phyloP scores from a whole-genome alignment of 2,888 invertebrate genomes.

The Thyatira batis region DNA sequence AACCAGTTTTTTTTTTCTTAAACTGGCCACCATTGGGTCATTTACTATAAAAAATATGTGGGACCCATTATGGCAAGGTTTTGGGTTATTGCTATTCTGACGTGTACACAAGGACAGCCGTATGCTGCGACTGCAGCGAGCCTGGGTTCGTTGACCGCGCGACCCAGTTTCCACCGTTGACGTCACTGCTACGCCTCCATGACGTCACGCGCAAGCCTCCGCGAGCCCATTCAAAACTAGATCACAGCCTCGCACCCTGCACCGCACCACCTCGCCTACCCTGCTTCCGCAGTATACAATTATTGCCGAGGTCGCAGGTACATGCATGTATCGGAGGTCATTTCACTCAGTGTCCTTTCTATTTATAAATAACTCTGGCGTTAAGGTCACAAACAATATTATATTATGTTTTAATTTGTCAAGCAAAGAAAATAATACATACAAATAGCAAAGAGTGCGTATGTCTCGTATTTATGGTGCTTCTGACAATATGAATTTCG shows the following conservation, averaged over 20 bases:
- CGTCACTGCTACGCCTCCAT: constrained; percentile 76
- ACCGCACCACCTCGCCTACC: constrained; percentile 42
- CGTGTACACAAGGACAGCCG: constrained; percentile 45
- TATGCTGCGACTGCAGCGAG: constrained; percentile 61
- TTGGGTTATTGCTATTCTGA: constrained; percentile 25
- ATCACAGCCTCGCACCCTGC: constrained; percentile 66
- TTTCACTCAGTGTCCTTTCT: constrained; percentile 48
- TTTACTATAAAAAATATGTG: too few relatives aligned
- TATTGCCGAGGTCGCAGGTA: constrained; percentile 45
- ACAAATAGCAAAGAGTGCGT: too few relatives aligned
- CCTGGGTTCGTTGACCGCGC: constrained; percentile 66
- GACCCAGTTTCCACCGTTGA: constrained; percentile 70
- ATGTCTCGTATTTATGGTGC: too few relatives aligned
- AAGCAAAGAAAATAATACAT: too few relatives aligned
- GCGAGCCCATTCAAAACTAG: constrained; percentile 77
- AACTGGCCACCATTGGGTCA: too few relatives aligned
- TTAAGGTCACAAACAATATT: constrained; percentile 42
- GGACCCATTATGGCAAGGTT: constrained; percentile 9
- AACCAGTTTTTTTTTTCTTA: too few relatives aligned
- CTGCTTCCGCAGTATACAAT: constrained; percentile 33
- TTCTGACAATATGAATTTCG: too few relatives aligned
- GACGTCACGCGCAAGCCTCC: constrained; percentile 74
- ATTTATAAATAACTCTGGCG: constrained; percentile 36
- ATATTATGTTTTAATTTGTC: too few relatives aligned
- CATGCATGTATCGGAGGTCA: constrained; percentile 55